Evolutionary conservation across 2,888 invertebrate species (phyloP).

Genomic region (Rhagonycha lutea): DNA sequence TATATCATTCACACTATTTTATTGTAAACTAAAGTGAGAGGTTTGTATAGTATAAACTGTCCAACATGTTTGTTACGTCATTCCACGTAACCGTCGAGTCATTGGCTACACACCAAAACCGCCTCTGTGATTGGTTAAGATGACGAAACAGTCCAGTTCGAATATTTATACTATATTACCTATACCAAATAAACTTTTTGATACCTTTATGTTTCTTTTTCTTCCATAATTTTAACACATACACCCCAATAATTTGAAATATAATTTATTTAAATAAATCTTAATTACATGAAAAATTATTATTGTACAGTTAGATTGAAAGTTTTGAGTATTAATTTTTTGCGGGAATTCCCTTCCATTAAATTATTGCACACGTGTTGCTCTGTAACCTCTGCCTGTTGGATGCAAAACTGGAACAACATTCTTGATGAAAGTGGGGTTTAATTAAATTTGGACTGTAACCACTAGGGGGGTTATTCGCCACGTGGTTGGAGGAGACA

Average conservation of each 20-base stretch:
- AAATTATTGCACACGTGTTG: slow-evolving; percentile 54
- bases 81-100: too few species aligned
- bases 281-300: not conserved
- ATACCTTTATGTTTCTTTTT: not conserved
- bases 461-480: slow-evolving; percentile 39
- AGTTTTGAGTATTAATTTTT: not conserved
- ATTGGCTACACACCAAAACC: too few species aligned
- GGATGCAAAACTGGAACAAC: slow-evolving; percentile 57
- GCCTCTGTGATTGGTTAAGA: too few species aligned
- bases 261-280: not conserved
- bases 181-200: not conserved
- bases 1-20: not conserved
- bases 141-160: too few species aligned
- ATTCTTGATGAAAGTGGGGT: slow-evolving; percentile 52
- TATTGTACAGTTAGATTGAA: not conserved
- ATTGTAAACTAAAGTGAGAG: too few species aligned
- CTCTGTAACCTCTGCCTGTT: slow-evolving; percentile 55
- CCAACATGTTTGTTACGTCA: too few species aligned
- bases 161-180: not conserved
- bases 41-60: too few species aligned
- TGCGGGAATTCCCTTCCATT: slow-evolving; percentile 23
- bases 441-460: slow-evolving; percentile 42
- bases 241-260: not conserved
- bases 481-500: slow-evolving; percentile 1
- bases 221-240: not conserved